Evolutionary conservation across 2,888 invertebrate genomes (phyloP).

Genomic region (Sesamia inferens): DNA sequence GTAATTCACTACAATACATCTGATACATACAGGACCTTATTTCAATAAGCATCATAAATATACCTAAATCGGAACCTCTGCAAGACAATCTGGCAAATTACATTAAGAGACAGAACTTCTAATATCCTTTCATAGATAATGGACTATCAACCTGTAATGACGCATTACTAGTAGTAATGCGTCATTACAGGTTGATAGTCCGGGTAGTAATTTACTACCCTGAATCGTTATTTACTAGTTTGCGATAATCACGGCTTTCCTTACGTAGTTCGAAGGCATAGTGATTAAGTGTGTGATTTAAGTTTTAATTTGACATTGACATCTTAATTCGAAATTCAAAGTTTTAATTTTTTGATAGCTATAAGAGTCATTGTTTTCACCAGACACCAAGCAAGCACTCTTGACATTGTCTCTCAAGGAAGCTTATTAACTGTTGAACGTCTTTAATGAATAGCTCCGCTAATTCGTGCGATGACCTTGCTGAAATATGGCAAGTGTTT

Average conservation of each 20-base stretch:
- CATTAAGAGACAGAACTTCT: background rate
- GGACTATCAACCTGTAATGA: slow-evolving; percentile 24
- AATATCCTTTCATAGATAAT: slow-evolving; percentile 21
- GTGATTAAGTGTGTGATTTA: background rate
- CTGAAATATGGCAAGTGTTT: slow-evolving; percentile 39
- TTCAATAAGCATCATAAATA: background rate
- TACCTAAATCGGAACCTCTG: background rate
- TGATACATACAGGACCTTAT: background rate
- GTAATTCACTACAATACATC: background rate
- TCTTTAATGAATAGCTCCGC: slow-evolving; percentile 30
- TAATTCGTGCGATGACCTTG: slow-evolving; percentile 45
- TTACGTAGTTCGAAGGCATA: slow-evolving; percentile 13
- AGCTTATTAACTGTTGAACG: slow-evolving; percentile 37
- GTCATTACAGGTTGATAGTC: too few species aligned
- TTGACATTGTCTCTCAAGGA: slow-evolving; percentile 20
- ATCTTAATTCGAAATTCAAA: background rate
- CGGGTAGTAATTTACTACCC: too few species aligned
- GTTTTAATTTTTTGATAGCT: background rate
- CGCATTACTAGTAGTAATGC: too few species aligned
- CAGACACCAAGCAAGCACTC: slow-evolving; percentile 3
- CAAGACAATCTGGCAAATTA: slow-evolving; percentile 9
- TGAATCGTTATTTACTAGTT: slow-evolving; percentile 24
- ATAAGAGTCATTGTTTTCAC: slow-evolving; percentile 7
- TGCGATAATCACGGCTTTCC: background rate
- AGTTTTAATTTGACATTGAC: background rate